Evolutionary conservation across 2,888 invertebrate genomes (phyloP).

Genomic region (Caprella mutica): DNA sequence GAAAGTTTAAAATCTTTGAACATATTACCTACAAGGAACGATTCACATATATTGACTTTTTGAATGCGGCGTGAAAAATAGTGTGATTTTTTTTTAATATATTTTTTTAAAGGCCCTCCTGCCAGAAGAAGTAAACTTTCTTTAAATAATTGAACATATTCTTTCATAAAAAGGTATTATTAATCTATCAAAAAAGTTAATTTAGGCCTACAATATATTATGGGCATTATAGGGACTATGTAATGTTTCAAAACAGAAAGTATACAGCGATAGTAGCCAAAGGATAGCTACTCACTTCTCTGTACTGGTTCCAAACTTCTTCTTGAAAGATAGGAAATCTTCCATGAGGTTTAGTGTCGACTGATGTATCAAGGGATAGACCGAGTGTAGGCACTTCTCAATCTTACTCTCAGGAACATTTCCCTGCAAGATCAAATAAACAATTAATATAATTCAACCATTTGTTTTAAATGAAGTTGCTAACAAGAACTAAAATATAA

Average conservation of each 20-base stretch:
- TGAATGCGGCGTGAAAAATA: too few relatives aligned
- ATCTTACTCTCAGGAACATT: background rate
- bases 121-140: background rate
- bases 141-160: too few relatives aligned
- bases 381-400: conserved; percentile 35
- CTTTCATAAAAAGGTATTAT: too few relatives aligned
- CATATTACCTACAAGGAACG: too few relatives aligned
- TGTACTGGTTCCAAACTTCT: conserved; percentile 8
- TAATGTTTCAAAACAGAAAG: background rate
- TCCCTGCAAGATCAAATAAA: background rate
- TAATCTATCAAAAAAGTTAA: too few relatives aligned
- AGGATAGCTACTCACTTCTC: conserved; percentile 20
- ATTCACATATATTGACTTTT: too few relatives aligned
- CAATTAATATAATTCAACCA: background rate
- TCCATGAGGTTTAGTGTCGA: conserved; percentile 51
- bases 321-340: conserved; percentile 45
- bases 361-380: conserved; percentile 58
- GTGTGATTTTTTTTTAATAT: too few relatives aligned
- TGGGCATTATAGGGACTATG: too few relatives aligned
- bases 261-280: background rate
- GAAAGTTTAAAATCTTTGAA: too few relatives aligned
- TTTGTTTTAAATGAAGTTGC: background rate
- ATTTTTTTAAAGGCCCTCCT: too few relatives aligned
- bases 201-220: too few relatives aligned
- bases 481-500: background rate